Evolutionary conservation across 2,113 vertebrate species (phyloP), one percentile per base, ranked within the genome.

Genomic region (Hemichromis elongatus): DNA sequence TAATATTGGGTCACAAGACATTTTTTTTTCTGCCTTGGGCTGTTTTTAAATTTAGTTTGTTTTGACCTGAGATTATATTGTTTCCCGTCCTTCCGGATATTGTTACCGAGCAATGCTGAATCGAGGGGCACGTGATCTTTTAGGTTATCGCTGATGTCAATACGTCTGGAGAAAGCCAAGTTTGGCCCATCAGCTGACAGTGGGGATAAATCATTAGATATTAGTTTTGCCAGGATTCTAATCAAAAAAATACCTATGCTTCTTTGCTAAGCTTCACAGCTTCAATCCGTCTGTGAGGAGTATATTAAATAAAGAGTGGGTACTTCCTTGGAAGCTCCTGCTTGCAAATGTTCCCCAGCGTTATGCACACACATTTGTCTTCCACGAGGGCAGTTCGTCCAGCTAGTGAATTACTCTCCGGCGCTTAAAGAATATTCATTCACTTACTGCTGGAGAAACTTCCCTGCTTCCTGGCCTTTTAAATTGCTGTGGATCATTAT

Each of bases 301-400:
- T 92, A 30, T 81, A 94, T 94, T 93, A 93, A 94, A 95, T 82
- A 92, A 91, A 80, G 84, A 92, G 82, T 79, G 56, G 84, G 84
- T 86, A 50, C 86, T 86, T 86, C 80, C 88, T 86, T 19, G 11
- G 54, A 86, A 91, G 61, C 84, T 75, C 59, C 83, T 26, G 4
- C 85, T 80, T 53, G 18, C 61, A 89, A 89, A 86, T 84, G 92
- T 86, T 89, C 52, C 40, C 47, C 33, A 47, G 92, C 81, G 87
- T 89, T 89, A 90, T 89, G 87, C 88, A 91, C 89, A 86, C 79
- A 83, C 89, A 94, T 94, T 93, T 90, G 90, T 95, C 93, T 94
- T 92, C 33, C 12, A 84, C 26, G 87, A 88, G 66, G 83, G 86
- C 88, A 85, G 85, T 86, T 89, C 90, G 89, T 91, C 91, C 91